phyloP scores from a whole-genome alignment of 2,797 vertebrate species.

The Centroberyx gerrardi region DNA sequence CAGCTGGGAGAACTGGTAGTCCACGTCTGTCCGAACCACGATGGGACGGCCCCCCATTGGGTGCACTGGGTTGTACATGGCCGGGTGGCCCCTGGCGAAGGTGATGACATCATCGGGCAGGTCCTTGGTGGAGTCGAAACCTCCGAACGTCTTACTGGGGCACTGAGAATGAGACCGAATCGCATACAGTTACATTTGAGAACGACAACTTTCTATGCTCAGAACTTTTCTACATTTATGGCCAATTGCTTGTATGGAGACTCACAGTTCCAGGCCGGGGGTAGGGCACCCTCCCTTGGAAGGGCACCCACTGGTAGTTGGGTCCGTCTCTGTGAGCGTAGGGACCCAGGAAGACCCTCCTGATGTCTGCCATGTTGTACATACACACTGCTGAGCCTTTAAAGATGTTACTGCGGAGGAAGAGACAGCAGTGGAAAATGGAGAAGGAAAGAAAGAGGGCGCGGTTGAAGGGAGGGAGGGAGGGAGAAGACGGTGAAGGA shows the following conservation, averaged over 20 bases:
- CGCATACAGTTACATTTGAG: no score
- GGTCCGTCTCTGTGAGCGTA: constrained; percentile 98
- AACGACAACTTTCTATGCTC: not conserved
- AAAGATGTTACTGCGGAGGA: constrained; percentile 92
- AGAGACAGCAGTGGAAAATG: not conserved
- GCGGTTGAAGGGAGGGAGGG: constrained; percentile 3
- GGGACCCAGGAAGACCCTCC: constrained; percentile 96
- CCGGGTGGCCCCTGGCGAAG: constrained; percentile 96
- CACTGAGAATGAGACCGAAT: constrained; percentile 83
- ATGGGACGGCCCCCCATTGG: constrained; percentile 95
- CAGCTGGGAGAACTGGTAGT: constrained; percentile 97
- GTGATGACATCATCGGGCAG: constrained; percentile 99
- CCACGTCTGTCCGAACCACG: constrained; percentile 95
- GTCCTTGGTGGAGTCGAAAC: constrained; percentile 98
- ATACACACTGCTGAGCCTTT: constrained; percentile 98
- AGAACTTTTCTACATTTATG: not conserved
- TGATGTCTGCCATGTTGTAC: constrained; percentile 98
- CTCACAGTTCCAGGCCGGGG: constrained; percentile 98
- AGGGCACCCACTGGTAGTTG: constrained; percentile 98
- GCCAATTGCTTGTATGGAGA: not conserved
- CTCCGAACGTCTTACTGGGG: constrained; percentile 98
- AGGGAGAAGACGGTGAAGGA: constrained; percentile 13
- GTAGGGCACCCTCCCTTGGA: constrained; percentile 96
- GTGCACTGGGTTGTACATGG: constrained; percentile 96
- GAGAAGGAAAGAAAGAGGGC: not conserved